Base-by-base conservation (phyloP, 2,888 invertebrate species). In the Sialis lutaria region DNA sequence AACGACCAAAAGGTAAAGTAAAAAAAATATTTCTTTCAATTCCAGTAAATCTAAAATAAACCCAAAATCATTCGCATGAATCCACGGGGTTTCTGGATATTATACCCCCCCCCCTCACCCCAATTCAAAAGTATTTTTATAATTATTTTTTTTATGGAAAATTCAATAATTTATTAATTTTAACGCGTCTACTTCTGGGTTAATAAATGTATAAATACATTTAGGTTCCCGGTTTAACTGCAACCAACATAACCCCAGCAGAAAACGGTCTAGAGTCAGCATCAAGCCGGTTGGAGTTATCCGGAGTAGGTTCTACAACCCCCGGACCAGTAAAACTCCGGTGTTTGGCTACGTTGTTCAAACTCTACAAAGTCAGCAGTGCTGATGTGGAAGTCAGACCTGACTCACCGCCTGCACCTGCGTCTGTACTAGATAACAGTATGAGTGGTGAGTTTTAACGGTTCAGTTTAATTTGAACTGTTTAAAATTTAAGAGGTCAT, bases 321-420 rank as follows among this genome's bases (percentile, higher is more conserved):
- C 73, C 74, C 73, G 67, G 67, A 0, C 70, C 73, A 52, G 68
- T 75, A 53, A 57, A 68, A 22, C 62, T 77, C 51, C 72, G 75
- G 49, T 77, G 77, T 59, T 75, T 76, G 60, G 75, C 77, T 33
- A 68, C 73, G n/a, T 67, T 77, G 54, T 77, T 74, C 56, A 72
- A 74, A 53, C 66, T 76, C 49, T 77, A 76, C 68, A 70, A 71
- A 53, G 70, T 71, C 48, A 70, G 72, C 44, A 77, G 77, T 57
- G 65, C 73, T 52, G 75, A 75, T 45, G 60, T 77, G 49, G 72
- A 75, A 42, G 64, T 77, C 48, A 67, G 69, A 41, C 77, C 77
- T 49, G 70, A 75, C 49, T 73, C 72, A 30, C 73, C 75, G 1
- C 72, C 74, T 2, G 75, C 74, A 50, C 74, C 76, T 5, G 76